Evolutionary conservation across 2,797 vertebrate species (phyloP), one percentile per base, ranked within the genome.

Genomic region (Pseudochaenichthys georgianus): DNA sequence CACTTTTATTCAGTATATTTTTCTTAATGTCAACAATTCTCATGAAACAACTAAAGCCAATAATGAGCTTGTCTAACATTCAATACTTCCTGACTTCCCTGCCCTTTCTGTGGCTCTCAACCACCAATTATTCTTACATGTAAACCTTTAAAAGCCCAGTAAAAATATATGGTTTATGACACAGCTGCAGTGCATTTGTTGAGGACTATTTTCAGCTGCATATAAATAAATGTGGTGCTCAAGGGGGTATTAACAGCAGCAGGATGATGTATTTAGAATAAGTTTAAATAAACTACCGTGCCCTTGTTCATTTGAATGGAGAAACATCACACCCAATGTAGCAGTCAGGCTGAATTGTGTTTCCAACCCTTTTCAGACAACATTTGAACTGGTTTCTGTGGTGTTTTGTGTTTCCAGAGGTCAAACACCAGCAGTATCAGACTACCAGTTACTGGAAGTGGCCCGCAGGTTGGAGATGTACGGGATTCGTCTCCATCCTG

Each of bases 361-460:
- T 9, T 41, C 3, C 38, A 58, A 38, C 1, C 2, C 46, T 41
- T 38, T 51, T 23, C 51, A 12, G 0, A 66, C 42, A 60, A 21
- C 0, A 43, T 38, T 9, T 38, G 2, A 43, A 34, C 23, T 3
- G 71, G 34, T 67, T 31, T 3, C 17, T 61, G 11, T 64, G 81
- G 17, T 81, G 31, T 80, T 80, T 50, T 90, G 54, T 87, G 46
- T 83, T 64, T 15, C 52, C 74, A 99, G 98, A 85, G 98, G 97
- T 86, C 97, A 98, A 65, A 98, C 97, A 66, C 98, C 98, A 83
- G 98, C 98, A 84, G 97, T 98, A 87, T 99, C 98, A 0, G 98
- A 99, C 91, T 97, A 96, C 92, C 97, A 98, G 79, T 94, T 99
- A 71, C 87, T 99, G 72, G 98, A 99, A 88, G 96, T 99, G 81